These are phyloP conservation scores for Alloscopus bannaensis DNA, from an alignment of 2,888 invertebrate genomes.

Conservation along the genomic window DNA sequence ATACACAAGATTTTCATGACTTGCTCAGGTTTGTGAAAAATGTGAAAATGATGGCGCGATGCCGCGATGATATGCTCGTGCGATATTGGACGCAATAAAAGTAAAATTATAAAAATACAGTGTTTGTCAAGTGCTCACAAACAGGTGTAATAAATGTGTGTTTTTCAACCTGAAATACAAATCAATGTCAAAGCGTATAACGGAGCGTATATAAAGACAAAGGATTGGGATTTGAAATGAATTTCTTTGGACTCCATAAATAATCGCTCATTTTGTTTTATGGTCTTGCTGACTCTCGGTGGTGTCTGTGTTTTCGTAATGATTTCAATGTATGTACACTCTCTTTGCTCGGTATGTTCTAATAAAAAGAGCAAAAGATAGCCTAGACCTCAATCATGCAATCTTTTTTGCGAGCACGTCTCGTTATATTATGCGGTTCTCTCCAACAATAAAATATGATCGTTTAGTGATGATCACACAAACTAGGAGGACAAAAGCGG, in stretches of 20 bases:
- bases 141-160: no score
- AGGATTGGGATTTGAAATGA: no score
- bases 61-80: neutral
- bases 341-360: no score
- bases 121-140: no score
- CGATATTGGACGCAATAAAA: neutral
- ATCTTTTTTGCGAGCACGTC: neutral
- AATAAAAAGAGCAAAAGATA: neutral
- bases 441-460: neutral
- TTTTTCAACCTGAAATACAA: no score
- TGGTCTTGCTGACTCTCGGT: neutral
- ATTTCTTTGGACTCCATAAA: no score
- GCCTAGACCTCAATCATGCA: conserved; percentile 37
- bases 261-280: neutral
- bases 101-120: neutral
- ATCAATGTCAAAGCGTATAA: no score
- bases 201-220: no score
- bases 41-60: neutral
- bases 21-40: neutral
- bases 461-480: neutral
- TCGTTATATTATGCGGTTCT: neutral
- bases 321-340: no score
- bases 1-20: neutral
- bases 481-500: neutral
- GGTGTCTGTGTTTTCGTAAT: neutral